These are phyloP conservation scores for Xylocampa areola DNA, from an alignment of 2,888 invertebrate species.

Conservation along the genomic window DNA sequence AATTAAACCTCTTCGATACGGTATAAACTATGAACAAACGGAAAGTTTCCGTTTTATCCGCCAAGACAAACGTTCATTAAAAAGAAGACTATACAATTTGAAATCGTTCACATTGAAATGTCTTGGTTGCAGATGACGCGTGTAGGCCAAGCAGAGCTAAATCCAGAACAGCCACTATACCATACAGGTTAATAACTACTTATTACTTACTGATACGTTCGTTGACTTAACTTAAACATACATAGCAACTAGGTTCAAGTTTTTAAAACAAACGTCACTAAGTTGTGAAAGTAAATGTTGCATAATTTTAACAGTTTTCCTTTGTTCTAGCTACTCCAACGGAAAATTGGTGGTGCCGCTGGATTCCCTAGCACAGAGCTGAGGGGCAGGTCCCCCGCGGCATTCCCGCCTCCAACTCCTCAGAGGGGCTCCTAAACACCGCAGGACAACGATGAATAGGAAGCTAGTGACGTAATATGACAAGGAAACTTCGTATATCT, in stretches of 20 bases:
- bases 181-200: slow-evolving; percentile 86
- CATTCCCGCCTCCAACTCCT: slow-evolving; percentile 83
- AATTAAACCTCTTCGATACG: slow-evolving; percentile 83
- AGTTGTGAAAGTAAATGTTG: slow-evolving; percentile 26
- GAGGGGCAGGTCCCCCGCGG: slow-evolving; percentile 81
- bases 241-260: slow-evolving; percentile 35
- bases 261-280: slow-evolving; percentile 19
- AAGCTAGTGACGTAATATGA: slow-evolving; percentile 56
- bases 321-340: slow-evolving; percentile 89
- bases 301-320: slow-evolving; percentile 60
- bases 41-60: slow-evolving; percentile 76
- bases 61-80: slow-evolving; percentile 70
- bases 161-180: slow-evolving; percentile 88
- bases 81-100: slow-evolving; percentile 42
- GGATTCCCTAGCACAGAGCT: slow-evolving; percentile 89
- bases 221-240: slow-evolving; percentile 46
- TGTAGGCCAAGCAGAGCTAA: slow-evolving; percentile 90
- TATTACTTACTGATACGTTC: slow-evolving; percentile 50
- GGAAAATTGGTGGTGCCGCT: slow-evolving; percentile 90
- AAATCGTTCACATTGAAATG: slow-evolving; percentile 64
- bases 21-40: slow-evolving; percentile 73
- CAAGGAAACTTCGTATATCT: slow-evolving; percentile 36
- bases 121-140: slow-evolving; percentile 89
- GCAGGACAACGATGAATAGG: slow-evolving; percentile 68
- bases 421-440: slow-evolving; percentile 78